Evolutionary conservation across 2,888 invertebrate species (phyloP).

Genomic region (Leptothorax acervorum): DNA sequence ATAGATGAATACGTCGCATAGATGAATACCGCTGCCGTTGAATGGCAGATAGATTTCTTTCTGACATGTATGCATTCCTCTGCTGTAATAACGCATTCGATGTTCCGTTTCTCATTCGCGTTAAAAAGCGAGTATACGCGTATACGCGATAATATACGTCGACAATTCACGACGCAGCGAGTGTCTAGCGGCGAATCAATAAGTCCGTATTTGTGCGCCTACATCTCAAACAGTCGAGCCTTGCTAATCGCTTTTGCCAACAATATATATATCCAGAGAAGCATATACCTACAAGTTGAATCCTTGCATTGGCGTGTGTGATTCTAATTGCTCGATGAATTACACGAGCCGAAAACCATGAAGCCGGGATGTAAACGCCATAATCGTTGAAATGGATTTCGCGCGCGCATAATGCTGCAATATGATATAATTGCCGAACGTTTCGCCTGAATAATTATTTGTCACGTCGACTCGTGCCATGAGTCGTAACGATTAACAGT

Average conservation of each 20-base stretch:
- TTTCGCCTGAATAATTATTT: conserved; percentile 23
- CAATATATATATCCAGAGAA: conserved; percentile 36
- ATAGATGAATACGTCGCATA: no score
- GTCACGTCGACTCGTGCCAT: background rate
- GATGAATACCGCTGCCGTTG: background rate
- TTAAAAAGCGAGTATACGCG: background rate
- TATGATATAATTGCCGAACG: conserved; percentile 40
- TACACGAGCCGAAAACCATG: conserved; percentile 47
- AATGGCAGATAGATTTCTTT: background rate
- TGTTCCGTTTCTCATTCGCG: background rate
- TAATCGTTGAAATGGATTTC: conserved; percentile 29
- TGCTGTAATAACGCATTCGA: background rate
- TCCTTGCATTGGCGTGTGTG: conserved; percentile 37
- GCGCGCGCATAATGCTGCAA: conserved; percentile 20
- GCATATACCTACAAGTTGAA: conserved; percentile 33
- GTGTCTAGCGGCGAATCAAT: conserved; percentile 52
- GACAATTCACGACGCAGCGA: background rate
- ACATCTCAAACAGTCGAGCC: conserved; percentile 48
- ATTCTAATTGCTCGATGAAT: conserved; percentile 60
- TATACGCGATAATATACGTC: background rate
- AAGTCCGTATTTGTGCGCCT: conserved; percentile 43
- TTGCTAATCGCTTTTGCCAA: conserved; percentile 57
- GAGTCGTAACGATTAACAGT: conserved; percentile 13
- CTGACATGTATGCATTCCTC: background rate
- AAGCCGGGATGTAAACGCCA: conserved; percentile 55